Percentiles rank a stretch among this genome's conserved stretches.
Conservation (phyloP, 2,113 vertebrate species). For the Crocuta crocuta region DNA sequence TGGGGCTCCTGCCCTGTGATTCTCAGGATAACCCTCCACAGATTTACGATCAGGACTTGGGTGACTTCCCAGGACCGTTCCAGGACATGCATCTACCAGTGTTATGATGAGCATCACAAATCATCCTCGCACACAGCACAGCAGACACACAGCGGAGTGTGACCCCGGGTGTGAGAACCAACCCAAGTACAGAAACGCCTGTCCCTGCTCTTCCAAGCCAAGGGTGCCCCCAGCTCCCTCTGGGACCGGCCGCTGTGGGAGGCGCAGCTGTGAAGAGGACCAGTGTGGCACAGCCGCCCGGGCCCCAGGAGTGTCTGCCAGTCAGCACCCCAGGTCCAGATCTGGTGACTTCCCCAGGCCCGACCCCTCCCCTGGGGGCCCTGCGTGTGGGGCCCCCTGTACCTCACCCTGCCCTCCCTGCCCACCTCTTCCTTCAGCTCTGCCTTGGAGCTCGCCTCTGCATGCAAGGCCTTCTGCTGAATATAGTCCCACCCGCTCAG, state of each 20-base stretch:
- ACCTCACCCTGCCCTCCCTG: no score
- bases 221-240: no score
- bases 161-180: not conserved
- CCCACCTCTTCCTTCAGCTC: not conserved
- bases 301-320: rapidly evolving
- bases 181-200: rapidly evolving
- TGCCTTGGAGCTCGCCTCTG: not conserved
- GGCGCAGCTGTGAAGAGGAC: not conserved
- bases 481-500: not conserved
- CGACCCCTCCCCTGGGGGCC: not conserved
- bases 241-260: no score
- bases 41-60: constrained; percentile 33
- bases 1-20: not conserved
- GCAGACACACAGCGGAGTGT: not conserved
- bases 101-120: not conserved
- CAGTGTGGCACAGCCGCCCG: not conserved
- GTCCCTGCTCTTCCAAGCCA: not conserved
- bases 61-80: not conserved
- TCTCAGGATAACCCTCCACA: not conserved
- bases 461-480: not conserved
- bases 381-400: not conserved
- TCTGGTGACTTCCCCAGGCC: not conserved
- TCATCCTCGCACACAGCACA: not conserved
- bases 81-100: not conserved
- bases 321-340: not conserved